phyloP scores from a whole-genome alignment of 2,888 invertebrate species.

The Tipula vernalis region DNA sequence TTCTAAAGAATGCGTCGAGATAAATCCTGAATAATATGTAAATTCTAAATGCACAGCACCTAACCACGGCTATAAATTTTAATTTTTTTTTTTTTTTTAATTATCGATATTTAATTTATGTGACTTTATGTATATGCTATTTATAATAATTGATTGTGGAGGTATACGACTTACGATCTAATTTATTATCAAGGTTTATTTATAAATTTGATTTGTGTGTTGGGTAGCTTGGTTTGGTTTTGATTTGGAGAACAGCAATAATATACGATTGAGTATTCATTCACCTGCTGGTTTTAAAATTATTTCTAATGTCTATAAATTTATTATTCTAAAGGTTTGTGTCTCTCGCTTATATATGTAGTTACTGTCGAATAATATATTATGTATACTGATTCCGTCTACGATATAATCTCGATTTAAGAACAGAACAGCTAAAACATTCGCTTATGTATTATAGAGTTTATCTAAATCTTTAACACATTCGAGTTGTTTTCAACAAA shows the following conservation, averaged over 20 bases:
- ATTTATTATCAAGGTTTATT: background rate
- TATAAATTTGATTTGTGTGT: background rate
- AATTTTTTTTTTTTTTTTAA: background rate
- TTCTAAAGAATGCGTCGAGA: background rate
- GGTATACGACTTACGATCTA: background rate
- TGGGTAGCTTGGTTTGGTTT: background rate
- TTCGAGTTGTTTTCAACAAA: background rate
- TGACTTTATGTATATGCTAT: background rate
- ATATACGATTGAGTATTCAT: background rate
- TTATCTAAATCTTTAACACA: background rate
- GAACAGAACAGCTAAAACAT: too few relatives aligned
- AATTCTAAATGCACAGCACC: background rate
- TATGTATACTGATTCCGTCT: background rate
- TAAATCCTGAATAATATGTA: background rate
- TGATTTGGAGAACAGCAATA: background rate
- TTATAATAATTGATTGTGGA: slow-evolving; percentile 4
- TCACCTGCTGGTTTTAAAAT: background rate
- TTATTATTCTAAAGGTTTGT: background rate
- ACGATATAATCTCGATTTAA: background rate
- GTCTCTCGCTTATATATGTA: too few relatives aligned
- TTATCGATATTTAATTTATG: background rate
- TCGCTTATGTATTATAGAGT: background rate
- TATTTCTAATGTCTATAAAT: background rate
- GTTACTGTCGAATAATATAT: background rate
- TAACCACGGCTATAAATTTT: background rate